phyloP scores from a whole-genome alignment of 2,797 vertebrate species.

The Sebastes oblongus region DNA sequence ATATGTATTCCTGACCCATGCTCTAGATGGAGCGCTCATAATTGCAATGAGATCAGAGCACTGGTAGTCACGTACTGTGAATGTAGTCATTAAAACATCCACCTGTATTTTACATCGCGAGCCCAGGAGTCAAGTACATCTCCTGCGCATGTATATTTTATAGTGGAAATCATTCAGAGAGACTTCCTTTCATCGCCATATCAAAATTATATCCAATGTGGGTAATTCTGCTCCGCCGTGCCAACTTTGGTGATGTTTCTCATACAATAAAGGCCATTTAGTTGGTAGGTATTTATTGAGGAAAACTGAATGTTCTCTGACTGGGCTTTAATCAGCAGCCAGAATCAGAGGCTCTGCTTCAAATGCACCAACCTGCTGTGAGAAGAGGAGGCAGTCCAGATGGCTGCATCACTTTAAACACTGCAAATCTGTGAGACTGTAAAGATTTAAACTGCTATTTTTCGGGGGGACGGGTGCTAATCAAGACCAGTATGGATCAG shows the following conservation, averaged over 20 bases:
- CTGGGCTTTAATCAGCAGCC: slow-evolving; percentile 16
- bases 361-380: slow-evolving; percentile 32
- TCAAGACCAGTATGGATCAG: slow-evolving; percentile 32
- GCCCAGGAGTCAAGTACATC: slow-evolving; percentile 4
- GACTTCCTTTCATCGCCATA: slow-evolving; percentile 1
- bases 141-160: slow-evolving; percentile 27
- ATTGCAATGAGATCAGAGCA: slow-evolving; percentile 24
- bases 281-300: slow-evolving; percentile 2
- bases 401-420: slow-evolving; percentile 40
- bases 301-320: slow-evolving; percentile 2
- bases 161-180: not conserved
- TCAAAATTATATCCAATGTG: not conserved
- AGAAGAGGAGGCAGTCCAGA: slow-evolving; percentile 36
- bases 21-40: not conserved
- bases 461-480: not conserved
- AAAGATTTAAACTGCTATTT: slow-evolving; percentile 40
- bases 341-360: not conserved
- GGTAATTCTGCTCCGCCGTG: not conserved
- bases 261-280: not conserved
- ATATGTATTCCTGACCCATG: slow-evolving; percentile 2
- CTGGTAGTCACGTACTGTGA: slow-evolving; percentile 2
- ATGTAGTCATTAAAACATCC: slow-evolving; percentile 35
- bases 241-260: not conserved
- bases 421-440: slow-evolving; percentile 27
- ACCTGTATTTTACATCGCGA: slow-evolving; percentile 8